Evolutionary conservation across 2,888 invertebrate species (phyloP), one percentile per base, ranked within the genome.

Genomic region (Scaeva pyrastri): DNA sequence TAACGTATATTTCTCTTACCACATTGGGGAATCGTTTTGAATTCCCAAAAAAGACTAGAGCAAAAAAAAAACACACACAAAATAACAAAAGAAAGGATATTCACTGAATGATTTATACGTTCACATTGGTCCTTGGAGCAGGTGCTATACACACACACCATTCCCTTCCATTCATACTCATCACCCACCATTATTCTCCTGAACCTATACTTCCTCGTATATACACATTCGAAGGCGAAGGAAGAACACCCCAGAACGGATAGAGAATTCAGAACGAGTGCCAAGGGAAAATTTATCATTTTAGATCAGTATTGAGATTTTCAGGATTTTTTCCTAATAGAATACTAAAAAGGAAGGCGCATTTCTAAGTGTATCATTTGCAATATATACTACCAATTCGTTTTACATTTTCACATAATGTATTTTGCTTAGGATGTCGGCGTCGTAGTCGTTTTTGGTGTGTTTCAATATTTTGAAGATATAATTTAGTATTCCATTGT

Each of bases 231-330:
- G n/a, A n/a, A n/a, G n/a, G n/a, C n/a, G n/a, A n/a, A n/a, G n/a
- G n/a, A n/a, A n/a, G n/a, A n/a, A n/a, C n/a, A n/a, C n/a, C 31
- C 5, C 8, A 31, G 3, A 62, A 50, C 50, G 55, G 68, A 78
- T 78, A 76, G 76, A 66, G 81, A 55, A 73, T 68, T 68, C 72
- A 76, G 80, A 80, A 85, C 76, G 85, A 80, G 72, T 80, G 80
- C 80, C 85, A 85, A 21, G 85, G 85, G 80, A 85, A 72, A 76
- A 85, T 85, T 85, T 85, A 85, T 80, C 85, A 85, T 85, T 85
- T 85, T 55, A 85, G 80, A 85, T 85, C 85, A 80, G 85, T 75
- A 80, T 73, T 80, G 85, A 85, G 85, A 85, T 85, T 80, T 79
- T 21, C 76, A 73, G 84, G 80, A 81, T 81, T 85, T 72, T 55